Base-by-base conservation (phyloP, 1,140 invertebrate species). In the Orius laevigatus region DNA sequence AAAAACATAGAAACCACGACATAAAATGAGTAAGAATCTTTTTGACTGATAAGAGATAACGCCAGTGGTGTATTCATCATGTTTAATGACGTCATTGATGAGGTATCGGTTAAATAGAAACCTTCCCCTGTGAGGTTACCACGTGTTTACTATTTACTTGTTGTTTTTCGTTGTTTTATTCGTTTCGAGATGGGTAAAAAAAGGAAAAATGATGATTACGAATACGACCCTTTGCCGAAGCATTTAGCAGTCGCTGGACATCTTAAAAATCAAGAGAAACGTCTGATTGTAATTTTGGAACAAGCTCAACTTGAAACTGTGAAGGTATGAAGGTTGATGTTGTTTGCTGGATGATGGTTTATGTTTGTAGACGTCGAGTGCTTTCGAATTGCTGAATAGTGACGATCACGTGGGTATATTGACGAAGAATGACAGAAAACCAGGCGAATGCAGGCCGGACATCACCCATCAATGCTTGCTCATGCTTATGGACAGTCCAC, bases 401-500 rank as follows among this genome's bases (percentile, higher is more conserved):
- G 93, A 98, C 66, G 88, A 94, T 62, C 92, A 97, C 66, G 71
- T 71, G 41, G 67, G 74, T 48, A 78, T 94, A 36, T 69, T 95
- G 48, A 81, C 80, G 47, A 92, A 87, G 63, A 79, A 86, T 63
- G 81, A 87, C 54, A 68, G 85, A 44, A 83, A 93, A 60, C 76
- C 82, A 3, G 81, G 84, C 1, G 74, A 77, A 11, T 90, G 83
- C 59, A 70, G 93, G 32, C 94, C 94, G 5, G 94, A 97, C 60
- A 97, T 98, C 46, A 76, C 83, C 4, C 93, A 97, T 66, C 92
- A 96, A 62, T 95, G 89, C 62, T 66, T 97, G 5, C 63, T 97
- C 0, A 97, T 96, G 92, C 68, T 98, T 33, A 79, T 97, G 67
- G 93, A 98, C 60, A 94, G 88, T 58, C 93, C 94, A 0, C 66